Conservation (phyloP, 2,888 invertebrate species). For the Macropis europaea region DNA sequence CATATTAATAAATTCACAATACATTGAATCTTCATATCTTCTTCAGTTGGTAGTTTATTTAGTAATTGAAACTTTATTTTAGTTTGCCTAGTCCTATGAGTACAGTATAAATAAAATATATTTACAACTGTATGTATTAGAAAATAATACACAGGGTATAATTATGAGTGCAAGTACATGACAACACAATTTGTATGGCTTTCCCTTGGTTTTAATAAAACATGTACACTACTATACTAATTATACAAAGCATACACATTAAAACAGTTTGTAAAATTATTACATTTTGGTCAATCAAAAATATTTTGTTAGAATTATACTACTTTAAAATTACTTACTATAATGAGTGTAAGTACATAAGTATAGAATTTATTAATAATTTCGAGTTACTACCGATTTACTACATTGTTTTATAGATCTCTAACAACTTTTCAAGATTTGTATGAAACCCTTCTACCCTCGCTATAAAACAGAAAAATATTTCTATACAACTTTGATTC, state of each 20-base stretch:
- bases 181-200: slow-evolving; percentile 7
- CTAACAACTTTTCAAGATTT: slow-evolving; percentile 12
- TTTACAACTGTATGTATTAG: slow-evolving; percentile 4
- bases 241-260: neutral
- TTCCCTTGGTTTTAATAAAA: neutral
- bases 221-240: neutral
- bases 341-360: too few relatives aligned
- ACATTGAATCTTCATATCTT: neutral
- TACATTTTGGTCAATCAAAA: neutral
- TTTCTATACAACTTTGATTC: slow-evolving; percentile 3
- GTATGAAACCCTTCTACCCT: slow-evolving; percentile 7
- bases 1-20: slow-evolving; percentile 14
- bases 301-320: slow-evolving; percentile 2
- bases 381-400: neutral
- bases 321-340: slow-evolving; percentile 4
- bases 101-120: slow-evolving; percentile 9
- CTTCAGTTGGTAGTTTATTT: slow-evolving; percentile 21
- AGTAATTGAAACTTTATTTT: neutral
- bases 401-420: slow-evolving; percentile 3
- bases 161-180: slow-evolving; percentile 15
- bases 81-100: slow-evolving; percentile 2
- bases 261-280: slow-evolving; percentile 8
- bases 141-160: slow-evolving; percentile 3
- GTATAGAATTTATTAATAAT: neutral
- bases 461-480: slow-evolving; percentile 9